Evolutionary conservation across 2,797 vertebrate species (phyloP).

Genomic region (Miichthys miiuy): DNA sequence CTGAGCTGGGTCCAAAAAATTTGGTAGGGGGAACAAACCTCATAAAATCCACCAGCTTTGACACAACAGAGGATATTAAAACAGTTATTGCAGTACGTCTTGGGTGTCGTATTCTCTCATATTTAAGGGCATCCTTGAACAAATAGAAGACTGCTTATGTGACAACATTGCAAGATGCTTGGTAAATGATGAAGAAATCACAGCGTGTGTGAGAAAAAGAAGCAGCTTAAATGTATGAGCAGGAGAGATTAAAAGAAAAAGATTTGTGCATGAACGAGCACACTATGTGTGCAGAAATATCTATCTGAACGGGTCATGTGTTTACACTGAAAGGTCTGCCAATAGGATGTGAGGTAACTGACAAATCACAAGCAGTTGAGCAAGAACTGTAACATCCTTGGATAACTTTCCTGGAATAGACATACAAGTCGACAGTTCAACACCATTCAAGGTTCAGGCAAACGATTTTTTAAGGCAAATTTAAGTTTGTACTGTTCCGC

Average conservation of each 20-base stretch:
- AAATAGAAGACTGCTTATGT: slow-evolving; percentile 17
- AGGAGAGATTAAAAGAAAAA: neutral
- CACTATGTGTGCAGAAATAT: neutral
- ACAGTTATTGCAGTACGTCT: slow-evolving; percentile 39
- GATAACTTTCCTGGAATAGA: neutral
- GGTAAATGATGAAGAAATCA: slow-evolving; percentile 13
- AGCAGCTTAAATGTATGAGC: neutral
- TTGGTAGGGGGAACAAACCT: slow-evolving; percentile 21
- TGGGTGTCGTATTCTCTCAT: slow-evolving; percentile 32
- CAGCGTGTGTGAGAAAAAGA: neutral
- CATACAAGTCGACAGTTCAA: neutral
- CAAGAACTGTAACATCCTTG: neutral
- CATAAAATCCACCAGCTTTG: slow-evolving; percentile 34
- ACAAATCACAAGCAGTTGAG: neutral
- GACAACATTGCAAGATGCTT: slow-evolving; percentile 9
- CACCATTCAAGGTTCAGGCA: neutral
- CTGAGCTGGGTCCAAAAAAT: slow-evolving; percentile 24
- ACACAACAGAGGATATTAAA: slow-evolving; percentile 53
- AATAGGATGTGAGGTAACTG: neutral
- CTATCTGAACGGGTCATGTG: neutral
- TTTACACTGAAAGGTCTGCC: neutral
- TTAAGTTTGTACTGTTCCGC: neutral
- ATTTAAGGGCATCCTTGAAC: slow-evolving; percentile 36
- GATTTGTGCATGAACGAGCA: neutral
- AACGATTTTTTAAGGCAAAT: neutral